phyloP scores from a whole-genome alignment of 2,113 vertebrate genomes.

The Gasterosteus nipponicus region DNA sequence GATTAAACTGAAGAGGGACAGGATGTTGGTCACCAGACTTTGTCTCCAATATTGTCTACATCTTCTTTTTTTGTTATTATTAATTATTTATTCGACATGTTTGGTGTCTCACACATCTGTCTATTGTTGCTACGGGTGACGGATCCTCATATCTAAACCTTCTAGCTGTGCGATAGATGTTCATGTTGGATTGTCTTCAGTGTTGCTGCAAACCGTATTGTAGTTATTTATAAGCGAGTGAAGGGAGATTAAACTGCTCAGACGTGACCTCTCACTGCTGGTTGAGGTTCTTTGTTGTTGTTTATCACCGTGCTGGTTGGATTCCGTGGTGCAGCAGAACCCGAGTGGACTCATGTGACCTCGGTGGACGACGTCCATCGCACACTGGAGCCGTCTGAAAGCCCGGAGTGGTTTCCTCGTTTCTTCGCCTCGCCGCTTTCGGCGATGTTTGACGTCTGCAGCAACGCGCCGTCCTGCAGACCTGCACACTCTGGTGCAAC shows the following conservation, averaged over 20 bases:
- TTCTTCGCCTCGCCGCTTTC: neutral
- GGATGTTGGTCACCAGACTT: no score
- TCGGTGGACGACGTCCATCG: neutral
- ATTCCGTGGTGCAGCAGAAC: neutral
- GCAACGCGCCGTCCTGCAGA: neutral
- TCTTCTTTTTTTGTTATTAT: no score
- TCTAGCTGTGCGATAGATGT: no score
- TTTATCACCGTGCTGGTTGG: neutral
- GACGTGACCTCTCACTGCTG: neutral
- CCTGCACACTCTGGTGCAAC: neutral
- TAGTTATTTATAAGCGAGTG: neutral
- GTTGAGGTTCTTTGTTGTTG: neutral
- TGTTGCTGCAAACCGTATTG: neutral
- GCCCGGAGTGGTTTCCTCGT: neutral
- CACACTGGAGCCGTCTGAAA: neutral
- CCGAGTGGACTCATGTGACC: neutral
- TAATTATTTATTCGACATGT: no score
- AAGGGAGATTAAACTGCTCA: neutral
- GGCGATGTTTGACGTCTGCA: slow-evolving; percentile 5
- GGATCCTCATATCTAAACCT: no score
- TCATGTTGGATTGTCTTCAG: no score
- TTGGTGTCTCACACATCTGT: no score
- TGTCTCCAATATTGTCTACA: no score
- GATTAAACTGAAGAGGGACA: no score
- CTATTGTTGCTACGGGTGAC: no score